These are phyloP conservation scores for Morphnarchus princeps DNA, from an alignment of 2,113 vertebrate species.

Conservation along the genomic window DNA sequence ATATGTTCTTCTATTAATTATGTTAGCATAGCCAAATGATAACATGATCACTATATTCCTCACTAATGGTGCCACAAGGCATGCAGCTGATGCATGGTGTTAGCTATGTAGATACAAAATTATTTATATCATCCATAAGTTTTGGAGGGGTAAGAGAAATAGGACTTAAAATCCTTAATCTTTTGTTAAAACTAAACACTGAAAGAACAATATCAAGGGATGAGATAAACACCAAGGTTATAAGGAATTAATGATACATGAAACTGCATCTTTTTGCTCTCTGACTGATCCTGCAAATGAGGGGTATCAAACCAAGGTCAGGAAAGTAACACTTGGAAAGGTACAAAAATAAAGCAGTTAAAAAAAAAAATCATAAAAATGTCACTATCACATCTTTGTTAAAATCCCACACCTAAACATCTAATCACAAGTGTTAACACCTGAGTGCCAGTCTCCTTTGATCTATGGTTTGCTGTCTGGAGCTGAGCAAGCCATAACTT, in stretches of 20 bases:
- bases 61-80: background rate
- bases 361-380: background rate
- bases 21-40: background rate
- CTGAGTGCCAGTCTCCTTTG: background rate
- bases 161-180: background rate
- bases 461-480: background rate
- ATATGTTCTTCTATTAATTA: background rate
- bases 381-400: background rate
- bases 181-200: background rate
- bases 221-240: background rate
- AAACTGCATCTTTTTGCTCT: background rate
- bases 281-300: background rate
- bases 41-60: background rate
- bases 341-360: background rate
- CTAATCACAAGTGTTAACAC: background rate
- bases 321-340: background rate
- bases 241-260: slow-evolving; percentile 12
- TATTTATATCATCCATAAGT: background rate
- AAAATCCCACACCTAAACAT: background rate
- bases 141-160: background rate
- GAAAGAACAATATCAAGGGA: background rate
- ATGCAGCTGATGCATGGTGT: background rate
- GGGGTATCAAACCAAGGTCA: background rate
- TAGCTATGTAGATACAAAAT: background rate
- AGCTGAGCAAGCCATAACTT: background rate